Conservation (phyloP, 1,140 invertebrate species). For the Drosophila hydei region DNA sequence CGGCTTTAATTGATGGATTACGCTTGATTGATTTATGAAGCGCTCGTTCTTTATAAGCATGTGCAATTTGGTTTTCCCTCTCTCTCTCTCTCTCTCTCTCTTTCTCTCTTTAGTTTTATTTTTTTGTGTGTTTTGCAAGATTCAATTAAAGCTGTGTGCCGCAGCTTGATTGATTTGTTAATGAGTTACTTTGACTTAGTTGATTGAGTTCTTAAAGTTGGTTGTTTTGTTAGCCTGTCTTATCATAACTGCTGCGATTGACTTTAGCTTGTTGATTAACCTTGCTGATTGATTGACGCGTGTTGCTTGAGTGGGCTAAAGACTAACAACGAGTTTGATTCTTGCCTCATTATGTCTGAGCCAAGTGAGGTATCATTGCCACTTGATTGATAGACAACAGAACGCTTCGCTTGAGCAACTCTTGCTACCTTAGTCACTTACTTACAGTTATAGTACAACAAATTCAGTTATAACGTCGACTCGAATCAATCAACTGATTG, state of each 20-base stretch:
- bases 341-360: no score
- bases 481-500: no score
- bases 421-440: no score
- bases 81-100: background rate
- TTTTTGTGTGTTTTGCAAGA: conserved; percentile 5
- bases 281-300: background rate
- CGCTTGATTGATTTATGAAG: conserved; percentile 46
- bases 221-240: background rate
- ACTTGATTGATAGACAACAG: no score
- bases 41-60: conserved; percentile 9
- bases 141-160: conserved; percentile 46
- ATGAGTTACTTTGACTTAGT: conserved; percentile 27
- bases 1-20: conserved; percentile 67
- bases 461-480: no score
- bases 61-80: background rate
- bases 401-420: no score
- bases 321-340: no score
- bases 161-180: conserved; percentile 51
- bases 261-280: background rate
- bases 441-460: no score
- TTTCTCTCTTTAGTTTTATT: background rate
- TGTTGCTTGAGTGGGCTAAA: no score
- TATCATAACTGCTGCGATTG: background rate
- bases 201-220: background rate
- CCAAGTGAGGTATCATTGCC: no score